These are phyloP conservation scores for Mythimna albipuncta DNA, from an alignment of 2,888 invertebrate genomes.

Conservation along the genomic window DNA sequence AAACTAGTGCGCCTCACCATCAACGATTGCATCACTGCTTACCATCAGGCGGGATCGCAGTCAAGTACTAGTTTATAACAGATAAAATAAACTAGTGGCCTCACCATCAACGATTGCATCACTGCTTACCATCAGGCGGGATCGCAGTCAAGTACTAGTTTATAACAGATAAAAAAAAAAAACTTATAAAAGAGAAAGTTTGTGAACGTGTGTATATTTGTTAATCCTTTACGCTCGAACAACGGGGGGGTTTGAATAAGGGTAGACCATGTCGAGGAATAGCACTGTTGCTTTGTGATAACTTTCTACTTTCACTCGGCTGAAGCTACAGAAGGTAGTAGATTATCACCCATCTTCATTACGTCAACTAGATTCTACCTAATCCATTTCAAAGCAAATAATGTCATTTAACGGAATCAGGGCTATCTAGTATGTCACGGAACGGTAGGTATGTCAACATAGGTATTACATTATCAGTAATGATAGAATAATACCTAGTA, in stretches of 20 bases:
- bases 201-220: too few relatives aligned
- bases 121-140: too few relatives aligned
- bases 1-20: too few relatives aligned
- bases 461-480: conserved; percentile 29
- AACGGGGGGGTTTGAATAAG: background rate
- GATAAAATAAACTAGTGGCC: too few relatives aligned
- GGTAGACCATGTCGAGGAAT: background rate
- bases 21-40: too few relatives aligned
- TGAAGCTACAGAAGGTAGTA: background rate
- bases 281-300: background rate
- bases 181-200: too few relatives aligned
- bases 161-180: too few relatives aligned
- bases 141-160: too few relatives aligned
- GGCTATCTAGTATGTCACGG: conserved; percentile 8
- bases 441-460: conserved; percentile 29
- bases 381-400: conserved; percentile 15
- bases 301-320: background rate
- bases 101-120: too few relatives aligned
- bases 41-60: too few relatives aligned
- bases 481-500: conserved; percentile 30
- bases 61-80: too few relatives aligned
- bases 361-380: background rate
- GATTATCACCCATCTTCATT: background rate
- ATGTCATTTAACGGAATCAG: conserved; percentile 30
- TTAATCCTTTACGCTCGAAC: background rate